Evolutionary conservation across 2,113 vertebrate species (phyloP), one percentile per base, ranked within the genome.

Genomic region (Crypturellus undulatus): DNA sequence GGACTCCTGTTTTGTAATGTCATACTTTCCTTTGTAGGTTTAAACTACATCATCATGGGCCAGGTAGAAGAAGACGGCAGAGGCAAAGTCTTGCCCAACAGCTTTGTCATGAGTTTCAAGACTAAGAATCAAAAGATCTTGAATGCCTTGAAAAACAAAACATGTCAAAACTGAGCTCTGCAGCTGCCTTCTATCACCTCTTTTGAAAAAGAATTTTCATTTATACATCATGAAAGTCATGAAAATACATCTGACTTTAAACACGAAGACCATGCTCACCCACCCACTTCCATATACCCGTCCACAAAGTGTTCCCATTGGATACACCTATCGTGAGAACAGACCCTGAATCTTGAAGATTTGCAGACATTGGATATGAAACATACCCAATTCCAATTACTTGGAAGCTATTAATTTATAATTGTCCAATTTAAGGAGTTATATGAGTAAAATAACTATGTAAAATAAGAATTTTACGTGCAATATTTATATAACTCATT

Each of bases 1-100:
- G 6, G 43, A 59, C 34, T 76, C 69, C 15, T 47, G 49, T 72
- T 25, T 80, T 65, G 20, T 94, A 60, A 95, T 75, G n/a, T 42
- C 52, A 10, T 43, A 12, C 84, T 94, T 18, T 96, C 87, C 95
- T 97, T 97, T 91, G 83, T 94, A 99, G 99, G 99, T 97, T 97
- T 99, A 95, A 99, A 99, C 98, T 99, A 99, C 97, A 97, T 99
- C 97, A 99, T 99, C 97, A 99, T 99, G 99, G 99, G 99, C 83
- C 98, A 99, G 82, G 98, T 98, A 81, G 99, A 99, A 65, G 99
- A 99, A 59, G 99, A 99, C 0, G 99, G 99, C 10, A 97, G 97
- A 79, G 99, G 99, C 43, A 99, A 98, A 95, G 97, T 99, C 81
- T 97, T 98, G 86, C 99, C 99, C 1, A 98, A 98, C 84, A 99